Percentiles rank a stretch among this genome's conserved stretches.
Evolutionary conservation across 2,888 invertebrate genomes (phyloP).

Genomic region (Polydrusus pterygomalis): DNA sequence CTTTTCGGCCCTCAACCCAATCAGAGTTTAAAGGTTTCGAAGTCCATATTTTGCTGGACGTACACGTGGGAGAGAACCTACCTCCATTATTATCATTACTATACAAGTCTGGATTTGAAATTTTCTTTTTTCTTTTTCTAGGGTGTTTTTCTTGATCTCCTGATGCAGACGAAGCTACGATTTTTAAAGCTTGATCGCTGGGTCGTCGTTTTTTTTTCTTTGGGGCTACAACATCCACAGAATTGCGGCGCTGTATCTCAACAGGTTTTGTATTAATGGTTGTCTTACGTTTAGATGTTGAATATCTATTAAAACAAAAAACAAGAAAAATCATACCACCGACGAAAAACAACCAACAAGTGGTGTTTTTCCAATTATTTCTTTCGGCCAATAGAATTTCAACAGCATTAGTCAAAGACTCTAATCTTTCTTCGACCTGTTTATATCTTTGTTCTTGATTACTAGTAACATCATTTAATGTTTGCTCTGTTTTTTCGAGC

Average conservation of each 20-base stretch:
- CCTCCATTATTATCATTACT: constrained; percentile 38
- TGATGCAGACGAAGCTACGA: constrained; percentile 64
- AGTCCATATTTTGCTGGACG: constrained; percentile 58
- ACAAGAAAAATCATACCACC: constrained; percentile 70
- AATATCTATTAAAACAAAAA: constrained; percentile 39
- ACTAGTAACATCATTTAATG: constrained; percentile 83
- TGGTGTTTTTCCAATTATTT: constrained; percentile 77
- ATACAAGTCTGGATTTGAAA: constrained; percentile 34
- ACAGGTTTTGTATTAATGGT: constrained; percentile 68
- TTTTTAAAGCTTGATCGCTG: constrained; percentile 82
- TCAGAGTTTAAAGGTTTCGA: constrained; percentile 51
- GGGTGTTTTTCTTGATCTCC: constrained; percentile 55
- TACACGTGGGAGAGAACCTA: constrained; percentile 52
- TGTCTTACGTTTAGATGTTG: constrained; percentile 46
- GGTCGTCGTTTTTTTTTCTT: constrained; percentile 80
- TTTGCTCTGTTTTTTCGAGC: constrained; percentile 84
- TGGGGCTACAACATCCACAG: constrained; percentile 79
- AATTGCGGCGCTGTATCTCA: constrained; percentile 74
- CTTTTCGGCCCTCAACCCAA: constrained; percentile 61
- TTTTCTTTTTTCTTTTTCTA: constrained; percentile 49
- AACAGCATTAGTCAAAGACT: constrained; percentile 77
- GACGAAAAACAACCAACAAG: constrained; percentile 75
- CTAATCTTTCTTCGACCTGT: constrained; percentile 77
- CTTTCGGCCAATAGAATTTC: constrained; percentile 77
- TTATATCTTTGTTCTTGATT: constrained; percentile 84